These are phyloP conservation scores for Lysandra coridon DNA, from an alignment of 2,888 invertebrate genomes.

Conservation along the genomic window DNA sequence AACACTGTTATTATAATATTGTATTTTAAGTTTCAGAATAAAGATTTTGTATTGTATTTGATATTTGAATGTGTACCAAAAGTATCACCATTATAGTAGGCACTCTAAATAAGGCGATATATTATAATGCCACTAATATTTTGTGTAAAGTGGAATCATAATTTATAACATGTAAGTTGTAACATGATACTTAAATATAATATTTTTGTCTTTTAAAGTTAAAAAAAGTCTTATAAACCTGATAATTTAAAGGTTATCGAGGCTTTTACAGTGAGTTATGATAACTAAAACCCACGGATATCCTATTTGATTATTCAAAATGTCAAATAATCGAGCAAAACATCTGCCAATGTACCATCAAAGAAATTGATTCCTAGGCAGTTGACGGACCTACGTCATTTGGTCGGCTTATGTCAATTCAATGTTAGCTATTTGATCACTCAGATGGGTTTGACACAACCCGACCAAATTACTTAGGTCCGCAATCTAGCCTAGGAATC, in stretches of 20 bases:
- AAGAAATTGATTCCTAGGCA: too few species aligned
- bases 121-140: too few species aligned
- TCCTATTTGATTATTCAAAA: not conserved
- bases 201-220: not conserved
- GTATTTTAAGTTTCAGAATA: too few species aligned
- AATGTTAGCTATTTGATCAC: too few species aligned
- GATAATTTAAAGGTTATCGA: not conserved
- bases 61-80: too few species aligned
- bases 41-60: too few species aligned
- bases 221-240: not conserved
- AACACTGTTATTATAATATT: too few species aligned
- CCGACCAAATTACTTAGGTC: too few species aligned
- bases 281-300: not conserved
- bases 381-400: too few species aligned
- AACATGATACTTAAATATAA: not conserved
- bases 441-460: too few species aligned
- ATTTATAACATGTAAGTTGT: not conserved
- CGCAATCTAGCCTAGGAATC: too few species aligned
- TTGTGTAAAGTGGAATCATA: not conserved
- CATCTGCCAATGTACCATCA: not conserved
- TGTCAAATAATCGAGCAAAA: not conserved
- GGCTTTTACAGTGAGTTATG: not conserved
- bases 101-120: not conserved
- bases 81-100: not conserved
- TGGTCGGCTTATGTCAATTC: too few species aligned